Evolutionary conservation across 2,113 vertebrate genomes (phyloP), one percentile per base, ranked within the genome.

Genomic region (Dolichallabes microphthalmus): DNA sequence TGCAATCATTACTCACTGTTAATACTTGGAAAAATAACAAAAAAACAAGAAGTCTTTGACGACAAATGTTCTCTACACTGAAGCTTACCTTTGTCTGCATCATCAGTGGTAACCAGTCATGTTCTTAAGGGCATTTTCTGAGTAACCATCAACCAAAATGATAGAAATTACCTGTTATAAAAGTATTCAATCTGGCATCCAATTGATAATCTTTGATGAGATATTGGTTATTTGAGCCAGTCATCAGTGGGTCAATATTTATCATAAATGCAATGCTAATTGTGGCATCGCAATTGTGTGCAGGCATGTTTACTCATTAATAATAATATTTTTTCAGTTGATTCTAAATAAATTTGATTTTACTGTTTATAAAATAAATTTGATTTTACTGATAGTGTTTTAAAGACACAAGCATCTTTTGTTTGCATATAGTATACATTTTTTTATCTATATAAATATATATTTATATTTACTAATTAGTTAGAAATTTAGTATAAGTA

Each of bases 231-330:
- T 95, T 94, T 90, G 79, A 88, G 91, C 86, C 93, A 93, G 93
- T 93, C 93, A 95, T 95, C 94, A 87, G 87, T 89, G 88, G 87
- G 91, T 94, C 93, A 93, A 95, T 95, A 95, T 95, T 95, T 95
- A 95, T 95, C 93, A 86, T 93, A 90, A 85, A 92, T 88, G 91
- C 83, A 94, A 94, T 92, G 90, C 92, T 90, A 87, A 83, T 88
- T 82, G 82, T 87, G 19, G 80, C 88, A 88, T 91, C 92, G 77
- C 75, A 35, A 35, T 35, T 35, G 32, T 35, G 32, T 66, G 86
- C 88, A 88, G 92, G 91, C 92, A 92, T 92, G 91, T 92, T 94
- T 93, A 92, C 90, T 89, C 90, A 87, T 89, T 90, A 89, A 89
- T 88, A 88, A 86, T 91, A 91, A 90, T 22, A n/a, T 27, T 64